These are phyloP conservation scores for Danio albolineatus DNA, from an alignment of 2,797 vertebrate species.

Conservation along the genomic window DNA sequence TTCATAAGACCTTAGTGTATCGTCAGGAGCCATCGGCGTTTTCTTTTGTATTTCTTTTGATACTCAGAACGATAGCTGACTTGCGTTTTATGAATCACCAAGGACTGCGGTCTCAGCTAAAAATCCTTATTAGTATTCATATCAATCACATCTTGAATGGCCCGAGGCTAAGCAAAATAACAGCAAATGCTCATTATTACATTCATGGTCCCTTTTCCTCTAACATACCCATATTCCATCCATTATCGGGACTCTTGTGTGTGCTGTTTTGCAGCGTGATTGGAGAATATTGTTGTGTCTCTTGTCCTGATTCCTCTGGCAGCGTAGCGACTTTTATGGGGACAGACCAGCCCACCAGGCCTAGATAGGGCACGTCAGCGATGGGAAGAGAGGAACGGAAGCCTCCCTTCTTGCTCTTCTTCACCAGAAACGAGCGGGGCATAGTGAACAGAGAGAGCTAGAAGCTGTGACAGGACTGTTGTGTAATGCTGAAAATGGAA, in stretches of 20 bases:
- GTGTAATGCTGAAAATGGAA: background rate
- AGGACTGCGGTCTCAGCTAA: no score
- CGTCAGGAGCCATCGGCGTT: no score
- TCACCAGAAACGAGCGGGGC: slow-evolving; percentile 84
- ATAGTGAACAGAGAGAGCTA: slow-evolving; percentile 59
- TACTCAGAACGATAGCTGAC: no score
- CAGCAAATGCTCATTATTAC: no score
- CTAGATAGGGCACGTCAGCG: slow-evolving; percentile 55
- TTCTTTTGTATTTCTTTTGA: no score
- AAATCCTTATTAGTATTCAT: no score
- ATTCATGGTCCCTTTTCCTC: no score
- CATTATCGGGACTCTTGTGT: background rate
- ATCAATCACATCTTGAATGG: no score
- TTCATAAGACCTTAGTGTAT: no score
- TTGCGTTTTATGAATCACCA: no score
- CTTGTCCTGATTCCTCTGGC: slow-evolving; percentile 43
- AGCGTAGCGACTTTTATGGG: slow-evolving; percentile 20
- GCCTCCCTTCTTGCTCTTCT: slow-evolving; percentile 69
- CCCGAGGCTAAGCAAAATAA: no score
- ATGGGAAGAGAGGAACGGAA: slow-evolving; percentile 61
- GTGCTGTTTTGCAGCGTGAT: slow-evolving; percentile 2
- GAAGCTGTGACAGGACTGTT: background rate
- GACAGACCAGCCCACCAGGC: slow-evolving; percentile 16
- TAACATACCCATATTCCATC: slow-evolving; percentile 36
- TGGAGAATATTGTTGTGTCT: slow-evolving; percentile 46